A percentile compares a stretch with the other conserved stretches of the same genome.
phyloP scores from a whole-genome alignment of 2,888 invertebrate species.

The Aspidapion aeneum region DNA sequence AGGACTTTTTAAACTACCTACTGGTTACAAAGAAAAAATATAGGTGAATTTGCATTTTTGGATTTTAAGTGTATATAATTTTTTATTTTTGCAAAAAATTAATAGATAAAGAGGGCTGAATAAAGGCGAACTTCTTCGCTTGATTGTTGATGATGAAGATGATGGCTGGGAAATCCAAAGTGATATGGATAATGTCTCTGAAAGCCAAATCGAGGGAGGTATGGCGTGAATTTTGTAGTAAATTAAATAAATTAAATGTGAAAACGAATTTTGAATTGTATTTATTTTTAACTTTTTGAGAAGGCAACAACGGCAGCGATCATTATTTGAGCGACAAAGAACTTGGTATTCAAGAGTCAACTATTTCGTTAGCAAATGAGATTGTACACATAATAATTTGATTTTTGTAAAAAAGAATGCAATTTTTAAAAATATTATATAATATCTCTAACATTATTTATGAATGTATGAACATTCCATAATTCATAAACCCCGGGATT shows the following conservation, averaged over 20 bases:
- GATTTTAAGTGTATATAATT: background rate
- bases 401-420: too few relatives aligned
- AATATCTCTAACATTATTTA: too few relatives aligned
- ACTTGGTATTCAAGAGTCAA: background rate
- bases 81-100: too few relatives aligned
- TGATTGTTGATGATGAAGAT: background rate
- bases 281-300: too few relatives aligned
- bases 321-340: background rate
- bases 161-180: background rate
- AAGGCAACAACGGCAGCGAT: background rate
- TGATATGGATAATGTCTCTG: background rate
- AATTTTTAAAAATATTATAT: too few relatives aligned
- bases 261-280: background rate
- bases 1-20: background rate
- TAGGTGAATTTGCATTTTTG: background rate
- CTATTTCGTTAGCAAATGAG: background rate
- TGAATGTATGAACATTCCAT: too few relatives aligned
- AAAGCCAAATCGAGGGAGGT: background rate
- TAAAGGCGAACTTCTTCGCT: background rate
- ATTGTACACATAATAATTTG: too few relatives aligned
- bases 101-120: too few relatives aligned
- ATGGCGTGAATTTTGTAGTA: background rate
- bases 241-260: background rate
- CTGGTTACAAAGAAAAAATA: background rate
- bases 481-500: too few relatives aligned